Evolutionary conservation across 2,888 invertebrate species (phyloP).

Genomic region (Ornithoptera priamus): DNA sequence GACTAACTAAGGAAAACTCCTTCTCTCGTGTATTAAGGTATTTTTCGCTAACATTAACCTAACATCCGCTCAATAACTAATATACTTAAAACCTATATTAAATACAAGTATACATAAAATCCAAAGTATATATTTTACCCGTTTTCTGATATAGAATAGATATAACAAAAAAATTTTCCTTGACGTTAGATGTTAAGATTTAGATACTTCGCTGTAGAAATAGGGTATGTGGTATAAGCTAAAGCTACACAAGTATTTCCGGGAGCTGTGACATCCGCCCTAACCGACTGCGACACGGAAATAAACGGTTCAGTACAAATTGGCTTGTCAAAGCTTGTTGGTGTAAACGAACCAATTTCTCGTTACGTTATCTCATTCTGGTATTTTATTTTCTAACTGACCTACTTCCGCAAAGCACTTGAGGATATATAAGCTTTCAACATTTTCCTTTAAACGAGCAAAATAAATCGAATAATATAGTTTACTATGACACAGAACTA

Average conservation of each 20-base stretch:
- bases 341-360: conserved; percentile 23
- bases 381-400: conserved; percentile 25
- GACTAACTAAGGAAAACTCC: too few relatives aligned
- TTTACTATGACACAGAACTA: background rate
- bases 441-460: background rate
- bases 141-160: too few relatives aligned
- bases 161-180: too few relatives aligned
- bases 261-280: background rate
- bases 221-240: background rate
- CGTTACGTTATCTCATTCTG: conserved; percentile 16
- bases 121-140: too few relatives aligned
- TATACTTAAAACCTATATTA: too few relatives aligned
- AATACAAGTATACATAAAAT: too few relatives aligned
- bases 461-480: background rate
- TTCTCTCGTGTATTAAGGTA: too few relatives aligned
- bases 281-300: conserved; percentile 5
- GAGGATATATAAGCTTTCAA: background rate
- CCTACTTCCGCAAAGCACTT: conserved; percentile 11
- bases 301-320: conserved; percentile 21
- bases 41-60: too few relatives aligned
- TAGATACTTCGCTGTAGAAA: background rate
- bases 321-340: conserved; percentile 27
- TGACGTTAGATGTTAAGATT: too few relatives aligned
- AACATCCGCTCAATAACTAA: too few relatives aligned
- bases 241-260: background rate